Conservation (phyloP, 1,140 invertebrate genomes). For the Drusus annulatus region DNA sequence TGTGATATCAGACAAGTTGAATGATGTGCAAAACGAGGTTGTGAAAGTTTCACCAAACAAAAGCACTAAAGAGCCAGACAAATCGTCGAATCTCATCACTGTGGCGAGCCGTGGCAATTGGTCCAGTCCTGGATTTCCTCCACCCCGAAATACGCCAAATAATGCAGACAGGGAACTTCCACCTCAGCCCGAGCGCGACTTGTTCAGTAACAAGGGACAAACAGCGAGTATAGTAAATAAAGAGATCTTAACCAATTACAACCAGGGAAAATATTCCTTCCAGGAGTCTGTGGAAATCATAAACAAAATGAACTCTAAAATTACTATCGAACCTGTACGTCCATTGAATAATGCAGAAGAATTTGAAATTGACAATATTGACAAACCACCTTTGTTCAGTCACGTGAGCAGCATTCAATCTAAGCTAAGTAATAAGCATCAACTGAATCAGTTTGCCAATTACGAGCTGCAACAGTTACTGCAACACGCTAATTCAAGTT, state of each 20-base stretch:
- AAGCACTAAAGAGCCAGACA: not conserved
- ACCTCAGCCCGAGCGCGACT: not conserved
- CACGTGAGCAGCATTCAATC: conserved; percentile 8
- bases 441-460: not conserved
- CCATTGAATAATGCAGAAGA: conserved; percentile 42
- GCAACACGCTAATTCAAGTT: too few species aligned
- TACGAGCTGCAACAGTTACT: too few species aligned
- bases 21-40: not conserved
- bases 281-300: not conserved
- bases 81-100: not conserved
- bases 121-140: not conserved
- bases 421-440: not conserved
- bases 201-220: not conserved
- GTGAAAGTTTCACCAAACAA: not conserved
- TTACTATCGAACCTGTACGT: conserved; percentile 47
- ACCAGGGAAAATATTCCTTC: conserved; percentile 11
- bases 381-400: conserved; percentile 52
- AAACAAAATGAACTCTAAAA: conserved; percentile 21
- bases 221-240: not conserved
- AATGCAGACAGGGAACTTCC: not conserved
- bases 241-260: not conserved
- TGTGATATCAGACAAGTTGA: too few species aligned
- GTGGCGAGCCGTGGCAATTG: not conserved
- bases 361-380: conserved; percentile 50
- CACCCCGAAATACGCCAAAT: not conserved